A percentile compares a stretch with the other conserved stretches of the same genome.
phyloP scores from a whole-genome alignment of 2,888 invertebrate genomes.

The Mesochorus sp. region DNA sequence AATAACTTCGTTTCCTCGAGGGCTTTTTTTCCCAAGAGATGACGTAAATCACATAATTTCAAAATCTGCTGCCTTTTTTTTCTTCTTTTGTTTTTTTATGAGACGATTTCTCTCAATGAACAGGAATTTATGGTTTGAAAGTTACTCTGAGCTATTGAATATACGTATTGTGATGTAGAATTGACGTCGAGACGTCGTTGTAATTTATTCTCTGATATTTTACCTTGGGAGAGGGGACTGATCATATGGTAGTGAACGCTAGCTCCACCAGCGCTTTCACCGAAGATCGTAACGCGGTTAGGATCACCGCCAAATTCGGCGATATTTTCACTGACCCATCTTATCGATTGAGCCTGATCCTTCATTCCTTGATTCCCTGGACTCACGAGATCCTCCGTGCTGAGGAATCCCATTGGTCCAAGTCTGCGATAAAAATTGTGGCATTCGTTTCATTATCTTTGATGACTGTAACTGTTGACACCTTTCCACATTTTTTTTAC shows the following conservation, averaged over 20 bases:
- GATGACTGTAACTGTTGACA: no score
- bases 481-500: no score
- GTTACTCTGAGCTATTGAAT: neutral
- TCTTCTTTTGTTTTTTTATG: neutral
- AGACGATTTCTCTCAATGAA: slow-evolving; percentile 20
- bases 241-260: slow-evolving; percentile 88
- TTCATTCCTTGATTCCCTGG: slow-evolving; percentile 88
- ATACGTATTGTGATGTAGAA: neutral
- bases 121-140: neutral
- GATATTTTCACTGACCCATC: slow-evolving; percentile 86
- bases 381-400: slow-evolving; percentile 85
- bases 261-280: slow-evolving; percentile 88
- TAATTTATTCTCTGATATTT: slow-evolving; percentile 8
- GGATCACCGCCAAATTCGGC: slow-evolving; percentile 86
- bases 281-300: slow-evolving; percentile 86
- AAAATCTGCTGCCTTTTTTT: no score
- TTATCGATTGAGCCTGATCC: slow-evolving; percentile 86
- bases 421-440: slow-evolving; percentile 71
- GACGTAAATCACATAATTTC: no score
- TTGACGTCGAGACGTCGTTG: neutral
- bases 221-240: slow-evolving; percentile 84
- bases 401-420: slow-evolving; percentile 86
- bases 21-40: no score
- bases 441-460: neutral
- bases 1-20: no score